phyloP scores from a whole-genome alignment of 2,113 vertebrate species.

The Myotis davidii region DNA sequence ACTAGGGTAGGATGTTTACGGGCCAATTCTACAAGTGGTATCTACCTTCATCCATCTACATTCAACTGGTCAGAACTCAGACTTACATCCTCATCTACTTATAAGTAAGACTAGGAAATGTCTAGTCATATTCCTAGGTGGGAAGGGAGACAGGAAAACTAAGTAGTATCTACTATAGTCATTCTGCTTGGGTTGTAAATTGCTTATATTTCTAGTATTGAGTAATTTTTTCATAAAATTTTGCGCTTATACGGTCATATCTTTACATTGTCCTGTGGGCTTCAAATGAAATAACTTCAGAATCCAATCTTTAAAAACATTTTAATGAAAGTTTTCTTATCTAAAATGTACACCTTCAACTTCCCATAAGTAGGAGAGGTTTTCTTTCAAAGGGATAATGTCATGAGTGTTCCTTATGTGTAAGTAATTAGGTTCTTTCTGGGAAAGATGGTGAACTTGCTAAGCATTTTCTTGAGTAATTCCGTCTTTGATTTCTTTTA shows the following conservation, averaged over 20 bases:
- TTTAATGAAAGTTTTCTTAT: neutral
- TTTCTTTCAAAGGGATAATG: neutral
- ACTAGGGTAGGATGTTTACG: neutral
- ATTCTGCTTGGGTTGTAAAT: neutral
- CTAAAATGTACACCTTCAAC: neutral
- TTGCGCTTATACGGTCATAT: neutral
- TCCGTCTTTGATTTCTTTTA: neutral
- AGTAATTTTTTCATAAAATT: constrained; percentile 2
- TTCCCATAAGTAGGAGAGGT: neutral
- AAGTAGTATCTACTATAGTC: neutral
- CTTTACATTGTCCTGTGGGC: neutral
- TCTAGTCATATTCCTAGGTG: neutral
- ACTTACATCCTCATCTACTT: neutral
- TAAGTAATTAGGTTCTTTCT: neutral
- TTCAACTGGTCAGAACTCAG: neutral
- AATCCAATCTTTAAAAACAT: constrained; percentile 23
- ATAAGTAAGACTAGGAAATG: neutral
- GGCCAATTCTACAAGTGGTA: too few relatives aligned
- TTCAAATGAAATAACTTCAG: constrained; percentile 26
- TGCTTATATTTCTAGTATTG: neutral
- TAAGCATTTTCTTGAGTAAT: neutral
- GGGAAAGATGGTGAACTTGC: neutral
- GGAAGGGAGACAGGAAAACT: neutral
- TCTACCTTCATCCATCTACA: neutral
- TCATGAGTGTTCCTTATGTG: neutral